Conservation (phyloP, 2,113 vertebrate genomes). For the Malurus melanocephalus region DNA sequence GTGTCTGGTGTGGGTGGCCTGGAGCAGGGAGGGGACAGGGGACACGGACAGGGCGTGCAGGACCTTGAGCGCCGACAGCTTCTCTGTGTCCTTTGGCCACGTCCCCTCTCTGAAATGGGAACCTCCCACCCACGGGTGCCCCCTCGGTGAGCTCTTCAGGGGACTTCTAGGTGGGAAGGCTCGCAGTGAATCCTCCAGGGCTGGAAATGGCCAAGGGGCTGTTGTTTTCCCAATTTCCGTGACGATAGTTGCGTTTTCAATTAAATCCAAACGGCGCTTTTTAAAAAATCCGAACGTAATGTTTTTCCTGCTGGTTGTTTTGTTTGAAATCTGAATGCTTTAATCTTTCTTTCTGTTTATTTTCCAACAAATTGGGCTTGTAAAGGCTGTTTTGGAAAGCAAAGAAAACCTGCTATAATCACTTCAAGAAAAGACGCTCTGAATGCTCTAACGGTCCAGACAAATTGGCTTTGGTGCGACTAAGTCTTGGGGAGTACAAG, state of each 20-base stretch:
- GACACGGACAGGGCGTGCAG: rapidly evolving
- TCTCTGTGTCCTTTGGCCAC: rapidly evolving
- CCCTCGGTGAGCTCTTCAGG: background rate
- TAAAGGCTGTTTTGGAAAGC: background rate
- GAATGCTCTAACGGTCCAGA: background rate
- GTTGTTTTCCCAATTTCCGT: background rate
- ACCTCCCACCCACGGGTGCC: rapidly evolving
- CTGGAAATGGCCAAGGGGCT: background rate
- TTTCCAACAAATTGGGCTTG: background rate
- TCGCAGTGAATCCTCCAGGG: rapidly evolving
- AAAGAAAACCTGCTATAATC: background rate
- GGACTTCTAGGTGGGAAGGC: too few relatives aligned
- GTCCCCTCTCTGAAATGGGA: background rate
- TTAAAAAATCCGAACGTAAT: background rate
- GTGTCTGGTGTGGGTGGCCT: background rate
- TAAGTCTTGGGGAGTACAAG: background rate
- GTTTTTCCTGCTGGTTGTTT: background rate
- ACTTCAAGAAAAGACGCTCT: background rate
- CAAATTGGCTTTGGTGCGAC: background rate
- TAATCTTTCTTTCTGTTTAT: background rate
- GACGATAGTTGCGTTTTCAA: background rate
- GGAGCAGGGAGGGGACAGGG: background rate
- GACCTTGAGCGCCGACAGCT: background rate
- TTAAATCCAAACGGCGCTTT: background rate
- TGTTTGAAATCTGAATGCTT: background rate